These are phyloP conservation scores for Anoplophora glabripennis DNA, from an alignment of 1,140 invertebrate genomes.

Conservation along the genomic window DNA sequence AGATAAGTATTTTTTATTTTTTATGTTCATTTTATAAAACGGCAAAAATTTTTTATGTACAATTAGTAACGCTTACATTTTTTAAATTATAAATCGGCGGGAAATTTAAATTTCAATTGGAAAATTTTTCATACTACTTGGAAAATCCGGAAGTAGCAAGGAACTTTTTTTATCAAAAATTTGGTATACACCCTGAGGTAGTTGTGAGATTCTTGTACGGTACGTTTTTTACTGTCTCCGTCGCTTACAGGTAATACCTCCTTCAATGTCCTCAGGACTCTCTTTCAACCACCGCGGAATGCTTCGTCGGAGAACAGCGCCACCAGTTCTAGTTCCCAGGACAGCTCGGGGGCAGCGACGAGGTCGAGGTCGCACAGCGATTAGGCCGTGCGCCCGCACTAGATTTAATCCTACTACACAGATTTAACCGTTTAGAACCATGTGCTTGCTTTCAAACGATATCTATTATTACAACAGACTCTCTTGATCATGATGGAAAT, in stretches of 20 bases:
- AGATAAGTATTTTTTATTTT: too few relatives aligned
- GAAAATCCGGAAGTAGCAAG: too few relatives aligned
- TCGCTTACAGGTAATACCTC: conserved; percentile 8
- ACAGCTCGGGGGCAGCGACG: conserved; percentile 2
- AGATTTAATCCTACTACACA: background rate
- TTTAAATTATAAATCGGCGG: background rate
- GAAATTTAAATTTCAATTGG: background rate
- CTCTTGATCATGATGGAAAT: too few relatives aligned
- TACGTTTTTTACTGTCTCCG: background rate
- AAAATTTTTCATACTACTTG: background rate
- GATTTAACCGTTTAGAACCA: background rate
- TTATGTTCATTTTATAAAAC: too few relatives aligned
- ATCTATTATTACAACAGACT: too few relatives aligned
- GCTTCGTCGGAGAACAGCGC: conserved; percentile 3
- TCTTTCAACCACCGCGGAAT: conserved; percentile 3
- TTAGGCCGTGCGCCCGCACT: conserved; percentile 3
- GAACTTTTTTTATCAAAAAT: too few relatives aligned
- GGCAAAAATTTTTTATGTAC: too few relatives aligned
- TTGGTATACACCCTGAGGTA: background rate
- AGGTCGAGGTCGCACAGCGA: conserved; percentile 16
- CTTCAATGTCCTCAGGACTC: conserved; percentile 8
- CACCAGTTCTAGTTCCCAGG: conserved; percentile 12
- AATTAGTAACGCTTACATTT: too few relatives aligned
- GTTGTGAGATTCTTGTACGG: background rate
- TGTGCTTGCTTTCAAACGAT: conserved; percentile 10